These are phyloP conservation scores for Axinella damicornis DNA, from an alignment of 37 sponge, comb jelly and placozoan species.

Conservation along the genomic window DNA sequence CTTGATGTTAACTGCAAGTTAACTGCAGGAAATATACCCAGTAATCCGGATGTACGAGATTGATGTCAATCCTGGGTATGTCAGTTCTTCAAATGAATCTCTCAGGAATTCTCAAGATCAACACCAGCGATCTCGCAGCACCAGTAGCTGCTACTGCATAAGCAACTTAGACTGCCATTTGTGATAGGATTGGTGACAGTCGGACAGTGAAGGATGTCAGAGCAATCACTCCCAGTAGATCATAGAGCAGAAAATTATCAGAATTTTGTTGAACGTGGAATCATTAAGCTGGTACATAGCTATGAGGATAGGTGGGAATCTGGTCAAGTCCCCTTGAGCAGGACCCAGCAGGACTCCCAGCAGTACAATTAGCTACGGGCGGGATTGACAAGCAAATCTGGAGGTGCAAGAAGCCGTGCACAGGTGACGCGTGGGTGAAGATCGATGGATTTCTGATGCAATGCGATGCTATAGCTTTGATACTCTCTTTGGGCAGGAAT, in stretches of 20 bases:
- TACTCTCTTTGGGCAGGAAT: too few species aligned
- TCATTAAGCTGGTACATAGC: constrained; percentile 17
- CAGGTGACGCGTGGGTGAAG: too few species aligned
- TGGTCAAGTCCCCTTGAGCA: constrained; percentile 26
- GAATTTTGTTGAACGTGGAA: constrained; percentile 31
- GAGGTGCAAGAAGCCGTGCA: too few species aligned
- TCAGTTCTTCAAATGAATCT: background rate
- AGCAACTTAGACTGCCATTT: background rate
- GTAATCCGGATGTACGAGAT: background rate
- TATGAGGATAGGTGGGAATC: constrained; percentile 46
- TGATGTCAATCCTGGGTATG: background rate
- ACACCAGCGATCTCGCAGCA: constrained; percentile 3
- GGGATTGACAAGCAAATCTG: background rate
- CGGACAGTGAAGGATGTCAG: background rate
- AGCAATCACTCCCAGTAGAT: background rate
- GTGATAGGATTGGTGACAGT: too few species aligned
- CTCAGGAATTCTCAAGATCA: constrained; percentile 12
- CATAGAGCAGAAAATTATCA: constrained; percentile 26
- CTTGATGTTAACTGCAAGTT: constrained; percentile 7
- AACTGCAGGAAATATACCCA: constrained; percentile 19
- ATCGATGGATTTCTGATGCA: too few species aligned
- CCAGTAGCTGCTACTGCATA: background rate
- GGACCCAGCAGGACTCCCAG: background rate
- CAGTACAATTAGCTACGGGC: background rate
- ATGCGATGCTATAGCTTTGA: too few species aligned